phyloP scores from a whole-genome alignment of 2,113 vertebrate genomes.

The Dolichotis patagonum region DNA sequence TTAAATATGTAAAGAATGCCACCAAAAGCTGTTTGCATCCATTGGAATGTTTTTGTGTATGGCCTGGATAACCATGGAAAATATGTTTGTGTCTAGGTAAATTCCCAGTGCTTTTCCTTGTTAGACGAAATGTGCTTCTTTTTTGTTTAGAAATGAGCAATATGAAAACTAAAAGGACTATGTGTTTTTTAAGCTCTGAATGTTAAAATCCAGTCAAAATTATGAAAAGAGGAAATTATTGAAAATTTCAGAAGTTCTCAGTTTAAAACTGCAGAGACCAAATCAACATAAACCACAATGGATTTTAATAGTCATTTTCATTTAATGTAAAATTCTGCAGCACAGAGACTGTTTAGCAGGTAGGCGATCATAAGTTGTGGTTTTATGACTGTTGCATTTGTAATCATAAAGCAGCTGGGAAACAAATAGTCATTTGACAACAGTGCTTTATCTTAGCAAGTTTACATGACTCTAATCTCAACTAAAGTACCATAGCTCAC shows the following conservation, averaged over 20 bases:
- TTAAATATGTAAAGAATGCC: constrained; percentile 64
- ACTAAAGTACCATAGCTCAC: neutral
- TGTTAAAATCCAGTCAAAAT: constrained; percentile 22
- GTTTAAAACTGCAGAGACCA: neutral
- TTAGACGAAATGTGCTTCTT: neutral
- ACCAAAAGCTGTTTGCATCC: neutral
- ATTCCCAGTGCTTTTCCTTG: neutral
- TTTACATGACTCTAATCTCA: constrained; percentile 19
- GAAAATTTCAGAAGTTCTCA: constrained; percentile 42
- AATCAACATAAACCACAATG: constrained; percentile 25
- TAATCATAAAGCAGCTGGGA: constrained; percentile 24
- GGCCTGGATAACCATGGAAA: neutral
- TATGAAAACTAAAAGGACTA: constrained; percentile 10
- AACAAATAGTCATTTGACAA: neutral
- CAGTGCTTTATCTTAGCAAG: constrained; percentile 48
- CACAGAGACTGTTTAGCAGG: neutral
- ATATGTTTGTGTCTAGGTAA: constrained; percentile 35
- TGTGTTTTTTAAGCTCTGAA: constrained; percentile 41
- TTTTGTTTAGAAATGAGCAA: constrained; percentile 24
- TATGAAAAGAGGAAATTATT: constrained; percentile 35
- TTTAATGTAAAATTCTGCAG: neutral
- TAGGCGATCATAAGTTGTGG: neutral
- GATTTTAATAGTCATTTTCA: constrained; percentile 54
- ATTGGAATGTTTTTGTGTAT: constrained; percentile 51
- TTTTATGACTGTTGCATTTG: neutral